phyloP scores from a whole-genome alignment of 2,797 vertebrate genomes.

The Valencia hispanica region DNA sequence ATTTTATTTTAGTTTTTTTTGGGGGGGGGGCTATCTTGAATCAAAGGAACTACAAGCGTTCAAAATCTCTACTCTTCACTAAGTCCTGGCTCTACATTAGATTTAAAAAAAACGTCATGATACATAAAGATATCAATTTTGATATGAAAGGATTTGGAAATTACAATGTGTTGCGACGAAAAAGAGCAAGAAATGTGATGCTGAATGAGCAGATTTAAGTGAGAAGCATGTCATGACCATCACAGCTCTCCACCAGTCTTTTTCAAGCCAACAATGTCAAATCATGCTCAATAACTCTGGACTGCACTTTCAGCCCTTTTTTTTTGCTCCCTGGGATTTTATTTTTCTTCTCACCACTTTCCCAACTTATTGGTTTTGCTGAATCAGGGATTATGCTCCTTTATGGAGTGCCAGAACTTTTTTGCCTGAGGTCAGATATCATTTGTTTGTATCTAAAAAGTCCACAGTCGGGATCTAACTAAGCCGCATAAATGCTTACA shows the following conservation, averaged over 20 bases:
- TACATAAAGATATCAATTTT: neutral
- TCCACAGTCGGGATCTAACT: neutral
- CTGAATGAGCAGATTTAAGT: neutral
- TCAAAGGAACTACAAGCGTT: neutral
- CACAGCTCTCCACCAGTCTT: neutral
- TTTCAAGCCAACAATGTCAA: neutral
- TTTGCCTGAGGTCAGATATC: neutral
- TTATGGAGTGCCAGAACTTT: neutral
- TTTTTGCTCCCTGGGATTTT: neutral
- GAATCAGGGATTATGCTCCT: neutral
- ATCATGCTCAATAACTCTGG: neutral
- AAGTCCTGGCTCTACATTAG: neutral
- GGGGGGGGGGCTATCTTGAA: neutral
- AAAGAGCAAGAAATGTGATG: neutral
- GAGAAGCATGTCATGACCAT: neutral
- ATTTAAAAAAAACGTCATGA: neutral
- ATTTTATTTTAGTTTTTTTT: neutral
- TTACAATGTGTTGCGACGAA: neutral
- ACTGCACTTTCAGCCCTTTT: neutral
- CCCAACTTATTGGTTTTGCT: neutral
- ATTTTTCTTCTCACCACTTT: neutral
- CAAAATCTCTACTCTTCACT: neutral
- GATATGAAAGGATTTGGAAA: slow-evolving; percentile 1
- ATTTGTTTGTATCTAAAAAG: neutral
- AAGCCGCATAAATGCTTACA: neutral